phyloP scores from a whole-genome alignment of 1,140 invertebrate genomes.

The Pseudomyrmex pallidus region DNA sequence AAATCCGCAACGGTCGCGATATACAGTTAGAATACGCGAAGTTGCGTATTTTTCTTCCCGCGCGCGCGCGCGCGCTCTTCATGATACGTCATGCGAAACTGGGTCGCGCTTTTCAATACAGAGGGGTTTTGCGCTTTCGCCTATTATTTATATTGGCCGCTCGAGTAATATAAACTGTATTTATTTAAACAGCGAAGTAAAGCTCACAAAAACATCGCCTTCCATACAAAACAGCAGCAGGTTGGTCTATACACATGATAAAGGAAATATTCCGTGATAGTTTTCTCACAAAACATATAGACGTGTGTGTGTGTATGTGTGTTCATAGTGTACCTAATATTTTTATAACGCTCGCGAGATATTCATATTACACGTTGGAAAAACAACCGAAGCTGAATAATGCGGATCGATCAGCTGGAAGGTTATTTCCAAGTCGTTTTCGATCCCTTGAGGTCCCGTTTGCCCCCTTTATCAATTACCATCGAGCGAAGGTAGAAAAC shows the following conservation, averaged over 20 bases:
- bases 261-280: conserved; percentile 6
- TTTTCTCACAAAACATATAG: conserved; percentile 16
- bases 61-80: not conserved
- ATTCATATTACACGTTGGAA: not conserved
- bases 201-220: not conserved
- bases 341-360: not conserved
- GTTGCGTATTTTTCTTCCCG: not conserved
- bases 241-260: not conserved
- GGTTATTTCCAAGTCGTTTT: not conserved
- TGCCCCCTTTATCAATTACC: conserved; percentile 31
- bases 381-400: not conserved
- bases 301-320: too few relatives aligned
- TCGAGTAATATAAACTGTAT: conserved; percentile 3
- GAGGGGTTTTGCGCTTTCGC: not conserved
- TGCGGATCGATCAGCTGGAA: not conserved
- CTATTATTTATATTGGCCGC: not conserved
- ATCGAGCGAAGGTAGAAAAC: not conserved
- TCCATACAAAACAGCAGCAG: not conserved
- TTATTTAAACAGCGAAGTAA: conserved; percentile 21
- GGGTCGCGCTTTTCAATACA: conserved; percentile 2
- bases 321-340: not conserved
- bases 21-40: not conserved
- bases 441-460: not conserved
- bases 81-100: not conserved
- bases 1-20: not conserved